A percentile compares a stretch with the other conserved stretches of the same genome.
These are phyloP conservation scores for Darevskia mixta DNA, from an alignment of 2,797 vertebrate genomes.

Conservation along the genomic window DNA sequence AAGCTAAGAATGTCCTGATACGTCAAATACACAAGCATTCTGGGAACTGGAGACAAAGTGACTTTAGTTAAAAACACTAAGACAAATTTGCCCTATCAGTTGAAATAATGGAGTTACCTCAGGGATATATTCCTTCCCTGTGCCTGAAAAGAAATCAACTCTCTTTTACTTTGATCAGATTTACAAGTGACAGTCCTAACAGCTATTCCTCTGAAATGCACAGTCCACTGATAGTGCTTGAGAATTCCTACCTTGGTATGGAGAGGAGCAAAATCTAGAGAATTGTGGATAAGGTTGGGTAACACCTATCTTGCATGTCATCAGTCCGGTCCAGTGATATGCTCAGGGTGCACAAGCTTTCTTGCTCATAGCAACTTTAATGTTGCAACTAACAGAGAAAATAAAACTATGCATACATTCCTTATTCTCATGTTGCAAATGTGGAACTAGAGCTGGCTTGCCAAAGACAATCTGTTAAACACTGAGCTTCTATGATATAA, in stretches of 20 bases:
- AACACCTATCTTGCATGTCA: neutral
- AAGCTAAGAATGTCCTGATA: neutral
- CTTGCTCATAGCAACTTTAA: neutral
- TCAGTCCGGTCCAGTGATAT: neutral
- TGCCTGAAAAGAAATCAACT: neutral
- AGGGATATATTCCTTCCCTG: neutral
- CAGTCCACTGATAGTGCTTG: neutral
- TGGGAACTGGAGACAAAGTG: neutral
- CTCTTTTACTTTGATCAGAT: conserved; percentile 2
- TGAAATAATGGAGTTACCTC: neutral
- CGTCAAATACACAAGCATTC: rapidly evolving
- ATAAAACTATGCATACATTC: neutral
- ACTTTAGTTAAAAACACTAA: neutral
- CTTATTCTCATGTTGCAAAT: neutral
- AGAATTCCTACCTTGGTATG: neutral
- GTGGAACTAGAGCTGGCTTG: neutral
- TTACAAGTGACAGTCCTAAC: neutral
- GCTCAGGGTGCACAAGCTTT: neutral
- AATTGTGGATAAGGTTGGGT: neutral
- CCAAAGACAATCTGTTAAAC: neutral
- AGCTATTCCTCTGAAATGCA: neutral
- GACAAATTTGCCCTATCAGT: neutral
- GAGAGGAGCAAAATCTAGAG: neutral
- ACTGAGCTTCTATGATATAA: neutral
- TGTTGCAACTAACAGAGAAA: neutral